Evolutionary conservation across 2,113 vertebrate species (phyloP), one percentile per base, ranked within the genome.

Genomic region (Onychorhynchus coronatus): DNA sequence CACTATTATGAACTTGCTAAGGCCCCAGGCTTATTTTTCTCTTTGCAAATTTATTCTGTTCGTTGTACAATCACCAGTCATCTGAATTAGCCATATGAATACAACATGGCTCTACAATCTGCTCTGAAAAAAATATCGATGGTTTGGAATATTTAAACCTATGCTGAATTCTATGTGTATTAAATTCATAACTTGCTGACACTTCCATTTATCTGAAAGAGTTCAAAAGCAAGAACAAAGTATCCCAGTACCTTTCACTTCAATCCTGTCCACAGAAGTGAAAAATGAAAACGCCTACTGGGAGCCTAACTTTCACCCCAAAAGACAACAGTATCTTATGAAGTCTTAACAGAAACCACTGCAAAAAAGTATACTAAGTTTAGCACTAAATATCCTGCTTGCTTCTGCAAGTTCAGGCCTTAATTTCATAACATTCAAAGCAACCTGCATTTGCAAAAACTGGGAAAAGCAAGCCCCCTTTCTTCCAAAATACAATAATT

Each of bases 91-190:
- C 37, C 10, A 63, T 8, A 56, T 2, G 3, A 88, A 55, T 18
- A 46, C 20, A 66, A 85, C 0, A 0, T 3, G 39, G 35, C 27
- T 67, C 50, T 56, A 70, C 37, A 35, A 27, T 17, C 23, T 46
- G 7, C n/a, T 46, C 12, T 15, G 44, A 25, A 35, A 31, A 77
- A 70, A 78, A 31, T 19, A 53, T 1, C 20, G 8, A 33, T 9
- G 5, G 22, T 22, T 73, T 39, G 30, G 24, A 65, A 77, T 88
- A 42, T 44, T 59, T 53, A 47, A 84, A 41, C 12, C 30, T 14
- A 10, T 41, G 23, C 4, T 80, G 41, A 74, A 85, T 31, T 8
- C 14, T 41, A 19, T 8, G 4, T 11, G 31, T 53, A 72, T 24
- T 33, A 47, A 67, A 53, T 44, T 67, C 52, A 61, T 31, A 88